Base-by-base conservation (phyloP, 2,113 vertebrate species). In the Bambusicola thoracicus region DNA sequence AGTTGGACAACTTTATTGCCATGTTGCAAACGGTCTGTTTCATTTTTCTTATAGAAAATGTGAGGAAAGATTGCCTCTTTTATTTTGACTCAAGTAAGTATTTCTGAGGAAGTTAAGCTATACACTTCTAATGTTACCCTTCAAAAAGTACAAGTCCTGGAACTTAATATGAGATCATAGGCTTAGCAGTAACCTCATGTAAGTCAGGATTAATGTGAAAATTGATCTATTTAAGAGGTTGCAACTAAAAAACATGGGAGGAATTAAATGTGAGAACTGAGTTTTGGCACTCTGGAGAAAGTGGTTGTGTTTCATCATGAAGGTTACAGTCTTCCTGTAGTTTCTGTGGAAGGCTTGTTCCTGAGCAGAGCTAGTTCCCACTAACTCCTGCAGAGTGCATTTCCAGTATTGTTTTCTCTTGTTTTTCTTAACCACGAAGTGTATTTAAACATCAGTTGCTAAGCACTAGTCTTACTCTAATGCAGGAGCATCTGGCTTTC, bases 321-420 rank as follows among this genome's bases (percentile, higher is more conserved):
- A 88, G 55, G 4, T 11, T 41, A 0, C 15, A 0, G 0, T 30
- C 84, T 81, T 41, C 24, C 62, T 10, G 0, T 22, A 0, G 0
- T 24, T 73, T 13, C 30, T 5, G 14, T 7, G 73, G 9, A 32
- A 59, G 12, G 25, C 29, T 70, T 48, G 10, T 24, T 68, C 59
- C 58, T 53, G 38, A 30, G 1, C 13, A 22, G 36, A 41, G n/a
- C 41, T 73, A 12, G 4, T 3, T 69, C 24, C 49, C 49, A 24
- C 22, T 6, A n/a, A 4, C 70, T 79, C 48, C 70, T 41, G 49
- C 48, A 43, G 56, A 19, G 21, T 13, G 13, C 4, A 0, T 24
- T 69, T 49, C 25, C 44, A 38, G 7, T 15, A 53, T 30, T 53
- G 18, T 17, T 7, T 18, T 56, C 30, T 55, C 29, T 55, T 30